A percentile compares a stretch with the other conserved stretches of the same genome.
These are phyloP conservation scores for Plectropomus leopardus DNA, from an alignment of 2,113 vertebrate species.

Conservation along the genomic window DNA sequence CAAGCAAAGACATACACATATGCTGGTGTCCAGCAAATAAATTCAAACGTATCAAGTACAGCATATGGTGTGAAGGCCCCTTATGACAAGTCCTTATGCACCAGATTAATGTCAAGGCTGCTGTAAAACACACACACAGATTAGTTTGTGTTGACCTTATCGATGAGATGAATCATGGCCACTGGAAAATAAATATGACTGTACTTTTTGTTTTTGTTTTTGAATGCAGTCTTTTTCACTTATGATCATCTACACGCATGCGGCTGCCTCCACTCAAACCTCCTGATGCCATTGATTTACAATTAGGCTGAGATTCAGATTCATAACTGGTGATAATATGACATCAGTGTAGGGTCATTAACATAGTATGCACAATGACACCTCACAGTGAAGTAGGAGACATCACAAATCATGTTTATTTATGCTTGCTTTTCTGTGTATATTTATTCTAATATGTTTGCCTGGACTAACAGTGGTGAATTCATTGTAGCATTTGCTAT, in stretches of 20 bases:
- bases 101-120: background rate
- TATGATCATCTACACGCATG: background rate
- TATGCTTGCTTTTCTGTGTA: background rate
- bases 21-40: too few species aligned
- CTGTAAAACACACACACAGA: background rate
- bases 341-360: background rate
- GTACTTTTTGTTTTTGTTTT: background rate
- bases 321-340: conserved; percentile 15
- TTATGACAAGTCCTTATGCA: background rate
- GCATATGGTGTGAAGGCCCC: background rate
- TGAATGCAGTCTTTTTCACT: background rate
- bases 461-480: too few species aligned
- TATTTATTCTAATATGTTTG: background rate
- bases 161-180: background rate
- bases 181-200: background rate
- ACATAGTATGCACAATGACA: background rate
- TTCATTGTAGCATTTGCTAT: background rate
- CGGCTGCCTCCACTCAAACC: background rate
- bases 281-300: conserved; percentile 10
- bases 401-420: too few species aligned
- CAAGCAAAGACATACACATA: too few species aligned
- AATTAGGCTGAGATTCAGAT: conserved; percentile 30
- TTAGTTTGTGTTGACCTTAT: background rate
- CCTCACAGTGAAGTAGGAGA: too few species aligned
- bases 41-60: background rate